These are phyloP conservation scores for Spilosoma lubricipeda DNA, from an alignment of 2,888 invertebrate species.

Conservation along the genomic window DNA sequence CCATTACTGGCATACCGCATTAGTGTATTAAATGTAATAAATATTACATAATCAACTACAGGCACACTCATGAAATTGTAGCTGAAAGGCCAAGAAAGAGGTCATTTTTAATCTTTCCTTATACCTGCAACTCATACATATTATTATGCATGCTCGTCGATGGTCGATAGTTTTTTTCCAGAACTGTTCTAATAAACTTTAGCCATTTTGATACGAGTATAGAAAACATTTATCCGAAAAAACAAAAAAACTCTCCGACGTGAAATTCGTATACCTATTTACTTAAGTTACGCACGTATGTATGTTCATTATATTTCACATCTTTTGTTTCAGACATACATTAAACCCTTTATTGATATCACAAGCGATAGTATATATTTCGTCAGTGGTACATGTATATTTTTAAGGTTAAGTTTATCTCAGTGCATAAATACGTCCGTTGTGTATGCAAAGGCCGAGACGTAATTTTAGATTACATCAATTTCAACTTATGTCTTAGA, in stretches of 20 bases:
- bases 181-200: not conserved
- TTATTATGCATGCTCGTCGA: not conserved
- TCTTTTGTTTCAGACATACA: too few relatives aligned
- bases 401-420: slow-evolving; percentile 4
- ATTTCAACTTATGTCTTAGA: not conserved
- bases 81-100: not conserved
- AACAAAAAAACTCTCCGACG: too few relatives aligned
- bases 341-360: too few relatives aligned
- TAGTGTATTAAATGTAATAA: not conserved
- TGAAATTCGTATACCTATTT: too few relatives aligned
- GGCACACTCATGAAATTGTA: not conserved
- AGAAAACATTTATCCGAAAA: too few relatives aligned
- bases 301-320: too few relatives aligned
- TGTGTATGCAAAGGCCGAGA: slow-evolving; percentile 3
- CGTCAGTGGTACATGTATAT: not conserved
- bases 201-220: too few relatives aligned
- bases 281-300: too few relatives aligned
- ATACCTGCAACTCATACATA: not conserved
- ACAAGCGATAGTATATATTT: too few relatives aligned
- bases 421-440: slow-evolving; percentile 1
- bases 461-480: slow-evolving; percentile 1
- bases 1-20: not conserved
- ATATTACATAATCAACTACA: not conserved
- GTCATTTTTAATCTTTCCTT: not conserved
- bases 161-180: not conserved